Base-by-base conservation (phyloP, 1,140 invertebrate species). In the Neodiprion virginianus region DNA sequence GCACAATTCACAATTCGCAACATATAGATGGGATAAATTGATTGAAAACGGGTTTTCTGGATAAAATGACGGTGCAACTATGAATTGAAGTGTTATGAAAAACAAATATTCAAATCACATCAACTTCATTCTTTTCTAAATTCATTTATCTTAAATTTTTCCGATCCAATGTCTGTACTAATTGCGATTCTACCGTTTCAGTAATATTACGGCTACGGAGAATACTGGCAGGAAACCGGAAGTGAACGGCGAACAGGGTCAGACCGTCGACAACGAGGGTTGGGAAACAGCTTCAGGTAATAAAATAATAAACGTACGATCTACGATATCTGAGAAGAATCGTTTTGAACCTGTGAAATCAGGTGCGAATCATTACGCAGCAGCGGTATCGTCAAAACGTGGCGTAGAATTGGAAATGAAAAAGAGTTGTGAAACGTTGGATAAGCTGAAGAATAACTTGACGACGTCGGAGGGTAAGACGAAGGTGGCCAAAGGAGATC, bases 231-330 rank as follows among this genome's bases (percentile, higher is more conserved):
- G 73, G 50, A 67, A 68, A 0, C 11, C 14, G 67, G 10, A 11
- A 23, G 67, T 7, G 23, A 23, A 14, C 11, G 21, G 12, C 67
- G 21, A 12, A 5, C 11, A 61, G 11, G 53, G n/a, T 12, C 11
- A 69, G 67, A 17, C 67, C 0, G 12, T 47, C 10, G 76, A 75
- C 14, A 70, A 81, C 17, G 80, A 85, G 9, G 84, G 80, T 10
- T 87, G 86, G 86, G 76, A 85, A 78, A 76, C 81, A 48, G 84
- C 80, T 49, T 76, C 79, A 84, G 85, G 86, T 87, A 84, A 81
- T 72, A 40, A 11, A 47, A 21, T 69, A 17, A 61, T 61, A 61
- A 61, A 61, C 53, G 5, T 61, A 61, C n/a, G 11, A 14, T 61
- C 53, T 61, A 12, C 11, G n/a, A 61, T 61, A 61, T 14, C n/a